Evolutionary conservation across 2,113 vertebrate genomes (phyloP).

Genomic region (Centropristis striata): DNA sequence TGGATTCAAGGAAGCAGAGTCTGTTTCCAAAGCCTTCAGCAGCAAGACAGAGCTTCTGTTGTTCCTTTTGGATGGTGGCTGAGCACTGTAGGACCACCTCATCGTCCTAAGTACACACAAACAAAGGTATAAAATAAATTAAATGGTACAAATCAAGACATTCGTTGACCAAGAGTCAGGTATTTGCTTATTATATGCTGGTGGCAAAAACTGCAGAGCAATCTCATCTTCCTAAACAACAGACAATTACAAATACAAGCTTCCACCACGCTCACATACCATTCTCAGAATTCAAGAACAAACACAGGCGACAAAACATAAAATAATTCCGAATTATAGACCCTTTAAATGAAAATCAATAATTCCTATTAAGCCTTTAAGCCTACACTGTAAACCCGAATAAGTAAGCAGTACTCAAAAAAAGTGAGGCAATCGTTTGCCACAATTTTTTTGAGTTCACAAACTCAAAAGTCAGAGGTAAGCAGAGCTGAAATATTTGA

Average conservation of each 20-base stretch:
- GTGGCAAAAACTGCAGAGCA: conserved; percentile 90
- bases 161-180: background rate
- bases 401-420: no score
- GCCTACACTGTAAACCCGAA: no score
- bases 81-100: conserved; percentile 97
- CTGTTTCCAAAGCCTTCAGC: conserved; percentile 98
- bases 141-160: background rate
- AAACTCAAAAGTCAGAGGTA: no score
- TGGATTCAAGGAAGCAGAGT: conserved; percentile 97
- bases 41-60: conserved; percentile 95
- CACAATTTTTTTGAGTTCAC: no score
- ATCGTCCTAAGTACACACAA: conserved; percentile 88
- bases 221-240: conserved; percentile 87
- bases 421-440: no score
- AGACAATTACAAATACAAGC: background rate
- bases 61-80: conserved; percentile 93
- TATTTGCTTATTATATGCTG: conserved; percentile 88
- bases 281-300: no score
- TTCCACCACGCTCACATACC: background rate
- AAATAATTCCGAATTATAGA: no score
- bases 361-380: no score
- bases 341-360: no score
- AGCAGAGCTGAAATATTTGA: no score
- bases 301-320: no score
- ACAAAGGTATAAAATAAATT: background rate